Evolutionary conservation across 2,113 vertebrate genomes (phyloP), one percentile per base, ranked within the genome.

Genomic region (Urocynchramus pylzowi): DNA sequence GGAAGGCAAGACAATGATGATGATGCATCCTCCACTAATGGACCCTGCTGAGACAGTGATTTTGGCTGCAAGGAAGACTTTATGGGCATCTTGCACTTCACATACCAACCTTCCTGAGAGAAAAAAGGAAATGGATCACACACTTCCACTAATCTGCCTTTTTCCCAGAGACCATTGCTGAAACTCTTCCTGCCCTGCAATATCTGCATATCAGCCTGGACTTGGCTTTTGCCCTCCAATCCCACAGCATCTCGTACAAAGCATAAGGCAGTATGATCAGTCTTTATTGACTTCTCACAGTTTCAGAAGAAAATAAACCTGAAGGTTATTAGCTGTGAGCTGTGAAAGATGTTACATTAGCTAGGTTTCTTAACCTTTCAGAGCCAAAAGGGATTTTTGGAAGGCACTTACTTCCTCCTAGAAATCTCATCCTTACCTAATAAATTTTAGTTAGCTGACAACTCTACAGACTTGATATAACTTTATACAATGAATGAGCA

Each of bases 191-290:
- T 77, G 42, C 39, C 41, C 52, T 61, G 18, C 13, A 42, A 23
- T 53, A 44, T 21, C 35, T 67, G 10, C 44, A 84, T 41, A 71
- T 71, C 54, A 61, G 27, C 27, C 11, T 61, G 59, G 12, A 9
- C 31, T 73, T 82, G 31, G 10, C n/a, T 91, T 84, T 82, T 26
- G n/a, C 16, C 14, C 61, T 45, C 35, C 6, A 3, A 18, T 35
- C 26, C 16, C 3, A 6, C 67, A 75, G 60, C 53, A 44, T 26
- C 23, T 49, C 37, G 23, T 30, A 63, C 23, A 35, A 22, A 15
- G 12, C 17, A 3, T 16, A 37, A 35, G 16, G 26, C 59, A 56
- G 20, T 2, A 10, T 28, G 16, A 44, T 60, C 7, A 0, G 7
- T n/a, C 41, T 75, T 2, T 5, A 24, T 49, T 64, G 52, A 37